Evolutionary conservation across 2,797 vertebrate species (phyloP).

Genomic region (Xenops minutus): DNA sequence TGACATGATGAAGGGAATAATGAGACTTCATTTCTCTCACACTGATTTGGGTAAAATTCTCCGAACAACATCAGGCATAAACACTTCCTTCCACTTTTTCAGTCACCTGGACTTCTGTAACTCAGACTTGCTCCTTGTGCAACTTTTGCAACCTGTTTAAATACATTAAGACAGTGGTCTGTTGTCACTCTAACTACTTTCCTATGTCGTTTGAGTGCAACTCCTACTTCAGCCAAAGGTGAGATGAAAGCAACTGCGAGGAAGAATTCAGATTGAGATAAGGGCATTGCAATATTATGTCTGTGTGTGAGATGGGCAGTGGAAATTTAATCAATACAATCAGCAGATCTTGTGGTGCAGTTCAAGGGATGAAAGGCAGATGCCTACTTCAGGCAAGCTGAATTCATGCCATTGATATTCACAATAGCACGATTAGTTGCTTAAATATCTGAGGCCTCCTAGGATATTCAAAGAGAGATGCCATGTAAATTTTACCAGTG

Average conservation of each 20-base stretch:
- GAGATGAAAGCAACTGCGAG: background rate
- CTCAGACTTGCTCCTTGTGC: background rate
- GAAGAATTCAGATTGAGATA: background rate
- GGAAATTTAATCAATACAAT: background rate
- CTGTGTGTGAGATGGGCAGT: background rate
- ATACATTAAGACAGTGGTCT: background rate
- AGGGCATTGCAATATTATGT: background rate
- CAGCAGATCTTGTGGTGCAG: background rate
- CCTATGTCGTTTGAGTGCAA: background rate
- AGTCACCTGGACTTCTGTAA: background rate
- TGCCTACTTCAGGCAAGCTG: background rate
- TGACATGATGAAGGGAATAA: background rate
- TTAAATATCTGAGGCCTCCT: background rate
- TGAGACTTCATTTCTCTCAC: background rate
- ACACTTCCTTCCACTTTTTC: background rate
- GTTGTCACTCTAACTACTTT: background rate
- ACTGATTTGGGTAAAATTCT: background rate
- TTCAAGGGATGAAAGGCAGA: background rate
- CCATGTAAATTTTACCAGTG: background rate
- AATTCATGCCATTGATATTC: background rate
- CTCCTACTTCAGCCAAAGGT: background rate
- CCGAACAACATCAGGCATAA: background rate
- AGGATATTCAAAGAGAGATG: background rate
- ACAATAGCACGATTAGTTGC: background rate
- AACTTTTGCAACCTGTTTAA: background rate